These are phyloP conservation scores for Callimorpha dominula DNA, from an alignment of 2,888 invertebrate genomes.

Conservation along the genomic window DNA sequence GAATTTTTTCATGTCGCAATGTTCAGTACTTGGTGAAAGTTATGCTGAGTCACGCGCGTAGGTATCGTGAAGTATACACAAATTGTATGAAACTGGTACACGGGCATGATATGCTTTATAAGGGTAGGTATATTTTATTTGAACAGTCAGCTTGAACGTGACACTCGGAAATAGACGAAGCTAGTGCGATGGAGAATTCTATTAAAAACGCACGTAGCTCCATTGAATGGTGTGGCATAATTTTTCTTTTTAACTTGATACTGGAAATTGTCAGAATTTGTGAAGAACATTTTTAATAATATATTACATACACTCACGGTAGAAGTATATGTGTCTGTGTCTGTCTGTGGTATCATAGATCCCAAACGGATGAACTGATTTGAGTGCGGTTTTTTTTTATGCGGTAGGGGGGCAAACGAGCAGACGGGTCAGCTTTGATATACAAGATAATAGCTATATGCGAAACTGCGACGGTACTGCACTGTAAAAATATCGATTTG, in stretches of 20 bases:
- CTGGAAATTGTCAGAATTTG: neutral
- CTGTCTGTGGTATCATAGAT: too few relatives aligned
- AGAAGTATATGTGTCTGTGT: too few relatives aligned
- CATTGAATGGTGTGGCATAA: neutral
- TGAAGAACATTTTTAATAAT: too few relatives aligned
- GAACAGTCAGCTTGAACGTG: constrained; percentile 4
- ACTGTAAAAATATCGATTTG: too few relatives aligned
- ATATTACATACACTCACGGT: too few relatives aligned
- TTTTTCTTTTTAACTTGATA: neutral
- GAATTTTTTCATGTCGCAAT: constrained; percentile 14
- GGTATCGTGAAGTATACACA: constrained; percentile 1
- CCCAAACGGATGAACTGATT: too few relatives aligned
- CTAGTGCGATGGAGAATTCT: neutral
- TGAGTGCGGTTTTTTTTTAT: too few relatives aligned
- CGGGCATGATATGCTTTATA: constrained; percentile 2
- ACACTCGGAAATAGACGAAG: neutral
- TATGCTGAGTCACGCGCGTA: constrained; percentile 28
- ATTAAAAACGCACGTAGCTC: neutral
- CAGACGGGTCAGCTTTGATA: too few relatives aligned
- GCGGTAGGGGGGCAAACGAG: too few relatives aligned
- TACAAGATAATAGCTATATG: too few relatives aligned
- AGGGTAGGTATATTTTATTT: neutral
- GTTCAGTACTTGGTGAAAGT: constrained; percentile 12
- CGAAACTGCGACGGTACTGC: too few relatives aligned
- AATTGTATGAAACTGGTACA: constrained; percentile 11